These are phyloP conservation scores for Diachasma alloeum DNA, from an alignment of 1,140 invertebrate species.

Conservation along the genomic window DNA sequence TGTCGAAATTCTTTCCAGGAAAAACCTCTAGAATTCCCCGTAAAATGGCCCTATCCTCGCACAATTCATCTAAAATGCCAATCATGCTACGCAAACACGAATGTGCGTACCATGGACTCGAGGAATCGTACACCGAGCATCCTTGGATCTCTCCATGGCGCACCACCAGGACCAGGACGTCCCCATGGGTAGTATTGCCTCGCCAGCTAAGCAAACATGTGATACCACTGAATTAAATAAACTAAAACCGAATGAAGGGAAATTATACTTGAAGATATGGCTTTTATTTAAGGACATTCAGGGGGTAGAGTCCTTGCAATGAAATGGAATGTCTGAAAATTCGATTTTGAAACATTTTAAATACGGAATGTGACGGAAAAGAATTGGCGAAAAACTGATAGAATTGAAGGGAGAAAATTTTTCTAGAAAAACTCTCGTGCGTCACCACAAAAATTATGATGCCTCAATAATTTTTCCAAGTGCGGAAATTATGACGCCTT, in stretches of 20 bases:
- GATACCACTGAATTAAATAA: neutral
- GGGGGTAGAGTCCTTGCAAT: too few species aligned
- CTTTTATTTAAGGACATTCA: too few species aligned
- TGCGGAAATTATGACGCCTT: too few species aligned
- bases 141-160: conserved; percentile 71
- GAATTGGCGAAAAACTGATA: too few species aligned
- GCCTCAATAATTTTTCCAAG: too few species aligned
- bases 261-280: neutral
- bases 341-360: too few species aligned
- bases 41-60: neutral
- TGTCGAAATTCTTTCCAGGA: neutral
- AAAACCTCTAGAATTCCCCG: neutral
- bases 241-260: neutral
- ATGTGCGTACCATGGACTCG: conserved; percentile 71
- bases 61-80: neutral
- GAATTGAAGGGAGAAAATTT: too few species aligned
- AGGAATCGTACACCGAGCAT: conserved; percentile 72
- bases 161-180: conserved; percentile 71
- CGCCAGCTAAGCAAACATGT: conserved; percentile 44
- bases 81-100: conserved; percentile 14
- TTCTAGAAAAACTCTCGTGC: too few species aligned
- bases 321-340: too few species aligned
- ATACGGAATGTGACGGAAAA: too few species aligned
- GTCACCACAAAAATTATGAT: too few species aligned
- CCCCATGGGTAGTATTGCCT: conserved; percentile 67